These are phyloP conservation scores for Cardiocondyla obscurior DNA, from an alignment of 1,140 invertebrate species.

Conservation along the genomic window DNA sequence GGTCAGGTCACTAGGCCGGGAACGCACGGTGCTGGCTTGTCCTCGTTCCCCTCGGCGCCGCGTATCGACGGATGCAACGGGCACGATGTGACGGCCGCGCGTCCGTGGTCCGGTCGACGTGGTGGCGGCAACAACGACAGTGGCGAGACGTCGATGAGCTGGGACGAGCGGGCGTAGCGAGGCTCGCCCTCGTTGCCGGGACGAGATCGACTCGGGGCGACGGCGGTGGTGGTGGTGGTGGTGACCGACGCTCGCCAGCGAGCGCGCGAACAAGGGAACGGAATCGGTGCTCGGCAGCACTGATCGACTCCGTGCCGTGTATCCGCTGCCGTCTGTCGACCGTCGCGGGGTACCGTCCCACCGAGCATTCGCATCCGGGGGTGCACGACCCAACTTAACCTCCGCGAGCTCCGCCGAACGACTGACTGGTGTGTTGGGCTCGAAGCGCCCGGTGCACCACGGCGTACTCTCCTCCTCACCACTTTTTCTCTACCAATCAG, in stretches of 20 bases:
- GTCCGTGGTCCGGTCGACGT: background rate
- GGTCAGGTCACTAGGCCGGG: constrained; percentile 79
- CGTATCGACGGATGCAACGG: background rate
- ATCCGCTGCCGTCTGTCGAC: constrained; percentile 24
- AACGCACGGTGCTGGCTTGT: constrained; percentile 47
- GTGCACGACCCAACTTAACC: constrained; percentile 61
- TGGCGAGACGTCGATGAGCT: background rate
- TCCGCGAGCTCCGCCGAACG: constrained; percentile 72
- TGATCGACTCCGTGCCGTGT: background rate
- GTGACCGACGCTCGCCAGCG: constrained; percentile 19
- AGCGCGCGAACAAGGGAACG: background rate
- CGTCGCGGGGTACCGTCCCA: constrained; percentile 2
- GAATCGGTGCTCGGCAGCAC: background rate
- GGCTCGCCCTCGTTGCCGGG: constrained; percentile 36
- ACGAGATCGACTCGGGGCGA: background rate
- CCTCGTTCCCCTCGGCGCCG: constrained; percentile 7
- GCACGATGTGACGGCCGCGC: background rate
- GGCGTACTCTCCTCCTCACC: constrained; percentile 27
- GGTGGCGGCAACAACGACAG: background rate
- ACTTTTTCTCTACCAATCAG: background rate
- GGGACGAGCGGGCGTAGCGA: constrained; percentile 2
- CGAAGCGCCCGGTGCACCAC: constrained; percentile 33
- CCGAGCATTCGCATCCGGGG: constrained; percentile 45
- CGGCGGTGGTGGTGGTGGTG: background rate
- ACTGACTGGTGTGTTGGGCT: constrained; percentile 71